Base-by-base conservation (phyloP, 2,888 invertebrate species). In the Nephrotoma guestfalica region DNA sequence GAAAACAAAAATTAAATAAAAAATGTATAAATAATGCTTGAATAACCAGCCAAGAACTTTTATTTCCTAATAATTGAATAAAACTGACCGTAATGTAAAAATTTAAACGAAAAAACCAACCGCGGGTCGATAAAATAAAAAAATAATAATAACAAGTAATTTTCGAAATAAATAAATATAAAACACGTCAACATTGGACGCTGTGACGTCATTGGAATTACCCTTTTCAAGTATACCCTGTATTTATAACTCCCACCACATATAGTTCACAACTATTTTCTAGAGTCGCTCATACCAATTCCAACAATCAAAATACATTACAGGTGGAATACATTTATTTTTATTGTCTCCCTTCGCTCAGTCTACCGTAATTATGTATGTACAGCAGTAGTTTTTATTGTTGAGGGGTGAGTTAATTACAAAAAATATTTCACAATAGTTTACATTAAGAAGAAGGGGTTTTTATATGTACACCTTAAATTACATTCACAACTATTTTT, bases 221-320 rank as follows among this genome's bases (percentile, higher is more conserved):
- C 85, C 85, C 85, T 85, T 85, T 85, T 85, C 43, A 41, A 84
- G 84, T 84, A 42, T 84, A 84, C 84, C 84, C 84, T 84, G 84
- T 84, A 84, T 41, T 41, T 18, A 30, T 85, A 18, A 85, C 43
- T 43, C 85, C 85, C 85, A 85, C 85, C 43, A 42, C 85, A 1
- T 0, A 71, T 71, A 71, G 18, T 71, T 71, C 71, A 71, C 71
- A 71, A 71, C 71, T 71, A 30, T 71, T 71, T 30, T 71, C 30
- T 71, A 18, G 71, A 71, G 71, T 71, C 71, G 7, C 71, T 71
- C 71, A 71, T 6, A 71, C 71, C 71, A 71, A 9, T 71, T 71
- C 9, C 9, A 30, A 30, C 71, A 71, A 71, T 71, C 71, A 71
- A 71, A 71, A 71, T 71, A 71, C 30, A 71, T 71, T 71, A 71